Evolutionary conservation across 2,113 vertebrate species (phyloP).

Genomic region (Anolis carolinensis): DNA sequence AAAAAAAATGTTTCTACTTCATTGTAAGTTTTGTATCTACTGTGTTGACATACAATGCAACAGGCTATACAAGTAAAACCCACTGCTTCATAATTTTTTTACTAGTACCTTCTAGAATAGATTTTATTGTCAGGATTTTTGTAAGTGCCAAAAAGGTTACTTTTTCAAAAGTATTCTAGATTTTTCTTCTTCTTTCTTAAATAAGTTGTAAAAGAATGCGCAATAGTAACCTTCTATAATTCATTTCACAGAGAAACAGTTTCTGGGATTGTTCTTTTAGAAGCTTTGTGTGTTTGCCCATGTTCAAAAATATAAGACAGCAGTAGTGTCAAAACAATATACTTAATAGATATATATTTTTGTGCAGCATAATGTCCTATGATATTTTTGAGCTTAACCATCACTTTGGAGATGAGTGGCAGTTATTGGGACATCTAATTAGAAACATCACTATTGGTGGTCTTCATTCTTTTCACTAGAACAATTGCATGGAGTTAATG

Average conservation of each 20-base stretch:
- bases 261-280: neutral
- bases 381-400: too few species aligned
- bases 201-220: neutral
- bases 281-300: neutral
- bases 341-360: too few species aligned
- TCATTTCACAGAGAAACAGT: neutral
- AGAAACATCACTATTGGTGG: too few species aligned
- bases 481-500: too few species aligned
- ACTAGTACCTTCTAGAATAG: neutral
- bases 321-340: too few species aligned
- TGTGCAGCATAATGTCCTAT: too few species aligned
- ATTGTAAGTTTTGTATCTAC: conserved; percentile 6
- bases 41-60: neutral
- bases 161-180: neutral
- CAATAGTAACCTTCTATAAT: neutral
- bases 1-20: conserved; percentile 31
- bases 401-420: too few species aligned
- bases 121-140: neutral
- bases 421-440: too few species aligned
- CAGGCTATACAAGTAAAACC: neutral
- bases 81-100: conserved; percentile 16
- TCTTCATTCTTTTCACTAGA: too few species aligned
- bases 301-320: neutral
- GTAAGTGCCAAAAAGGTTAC: neutral
- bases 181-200: neutral